These are phyloP conservation scores for Apoderus coryli DNA, from an alignment of 2,888 invertebrate species.

Conservation along the genomic window DNA sequence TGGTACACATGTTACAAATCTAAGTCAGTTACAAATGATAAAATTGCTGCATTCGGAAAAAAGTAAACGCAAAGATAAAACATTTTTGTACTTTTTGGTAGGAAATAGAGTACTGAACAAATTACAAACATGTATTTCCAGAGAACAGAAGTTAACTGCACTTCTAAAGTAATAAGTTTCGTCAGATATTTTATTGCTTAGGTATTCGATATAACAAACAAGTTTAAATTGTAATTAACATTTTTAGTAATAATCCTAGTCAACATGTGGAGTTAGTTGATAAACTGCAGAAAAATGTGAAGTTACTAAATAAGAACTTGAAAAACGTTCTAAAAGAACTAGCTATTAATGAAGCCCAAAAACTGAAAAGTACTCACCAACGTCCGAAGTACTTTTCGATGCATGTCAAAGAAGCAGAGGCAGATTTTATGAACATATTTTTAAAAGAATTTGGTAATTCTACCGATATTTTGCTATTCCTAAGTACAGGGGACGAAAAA, in stretches of 20 bases:
- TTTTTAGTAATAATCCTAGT: constrained; percentile 49
- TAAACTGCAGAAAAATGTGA: constrained; percentile 56
- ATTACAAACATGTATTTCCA: constrained; percentile 43
- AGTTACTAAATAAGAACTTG: constrained; percentile 47
- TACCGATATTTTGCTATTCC: constrained; percentile 44
- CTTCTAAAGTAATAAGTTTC: constrained; percentile 67
- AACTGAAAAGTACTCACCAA: constrained; percentile 36
- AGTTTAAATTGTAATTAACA: constrained; percentile 4
- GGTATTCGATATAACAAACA: background rate
- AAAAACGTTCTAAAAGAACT: constrained; percentile 52
- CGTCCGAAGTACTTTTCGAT: constrained; percentile 42
- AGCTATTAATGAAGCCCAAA: constrained; percentile 51
- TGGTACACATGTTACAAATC: constrained; percentile 70
- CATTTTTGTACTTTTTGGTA: constrained; percentile 52
- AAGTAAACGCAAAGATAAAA: constrained; percentile 52
- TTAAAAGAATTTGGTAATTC: constrained; percentile 44
- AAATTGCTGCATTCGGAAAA: constrained; percentile 56
- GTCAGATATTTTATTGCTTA: background rate
- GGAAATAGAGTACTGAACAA: constrained; percentile 53
- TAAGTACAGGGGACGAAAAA: constrained; percentile 57
- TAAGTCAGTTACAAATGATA: constrained; percentile 52
- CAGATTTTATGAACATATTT: constrained; percentile 58
- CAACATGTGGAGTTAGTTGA: constrained; percentile 58
- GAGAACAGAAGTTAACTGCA: constrained; percentile 52
- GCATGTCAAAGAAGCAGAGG: constrained; percentile 61